Base-by-base conservation (phyloP, 2,113 vertebrate genomes). In the Rhodinocichla rosea region DNA sequence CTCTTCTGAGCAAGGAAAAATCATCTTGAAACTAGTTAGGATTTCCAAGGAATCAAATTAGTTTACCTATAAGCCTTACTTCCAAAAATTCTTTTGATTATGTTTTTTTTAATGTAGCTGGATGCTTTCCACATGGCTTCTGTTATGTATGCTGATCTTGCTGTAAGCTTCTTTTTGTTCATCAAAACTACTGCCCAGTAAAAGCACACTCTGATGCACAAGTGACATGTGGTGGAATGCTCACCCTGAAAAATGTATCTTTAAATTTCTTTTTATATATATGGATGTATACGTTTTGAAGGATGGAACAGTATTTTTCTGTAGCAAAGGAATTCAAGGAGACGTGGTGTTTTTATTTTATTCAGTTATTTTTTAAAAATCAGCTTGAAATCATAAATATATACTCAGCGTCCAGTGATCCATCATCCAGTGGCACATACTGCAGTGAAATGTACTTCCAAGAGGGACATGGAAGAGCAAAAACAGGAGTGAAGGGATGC, bases 371-470 rank as follows among this genome's bases (percentile, higher is more conserved):
- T 53, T 88, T 90, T 84, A 52, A 73, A 95, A 87, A 94, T 88
- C 69, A 55, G 21, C 60, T 89, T 90, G 83, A 92, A 83, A 95
- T 84, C 74, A 92, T 83, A 87, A 92, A 95, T 85, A 82, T n/a
- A 64, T 1, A 2, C 76, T 82, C 42, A 32, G 53, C 62, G 59
- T 87, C 65, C 68, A 62, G 73, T 60, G 17, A 90, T 96, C 69
- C 83, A 84, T 92, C 73, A 96, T 75, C 23, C 69, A 42, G 68
- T 69, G 73, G 37, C 67, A 87, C 56, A 59, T 65, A 67, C 27
- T 57, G 70, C 74, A 79, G 80, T 60, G 87, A 95, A 92, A 94
- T 70, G 33, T 63, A 60, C 75, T 90, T 92, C 68, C 74, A 55
- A 80, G 64, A 90, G 76, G 81, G 52, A 86, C 50, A 49, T 16